Base-by-base conservation (phyloP, 2,797 vertebrate genomes). In the Parambassis ranga region DNA sequence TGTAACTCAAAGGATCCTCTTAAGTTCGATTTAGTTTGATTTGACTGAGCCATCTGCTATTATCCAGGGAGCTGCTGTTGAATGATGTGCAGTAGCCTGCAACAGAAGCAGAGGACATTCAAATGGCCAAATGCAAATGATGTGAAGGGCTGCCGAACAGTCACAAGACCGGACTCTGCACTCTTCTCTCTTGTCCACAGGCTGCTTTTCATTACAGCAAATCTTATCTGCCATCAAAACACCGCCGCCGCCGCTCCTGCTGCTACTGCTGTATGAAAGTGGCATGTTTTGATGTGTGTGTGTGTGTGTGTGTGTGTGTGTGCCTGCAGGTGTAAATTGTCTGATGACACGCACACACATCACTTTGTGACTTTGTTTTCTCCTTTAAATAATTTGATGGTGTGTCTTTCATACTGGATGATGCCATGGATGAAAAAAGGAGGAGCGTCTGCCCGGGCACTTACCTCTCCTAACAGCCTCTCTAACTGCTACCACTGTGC, bases 101-200 rank as follows among this genome's bases (percentile, higher is more conserved):
- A 64, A 81, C 76, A 65, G 64, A 81, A 77, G 53, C 75, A 65
- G 60, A 78, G 72, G 81, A 83, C 82, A 83, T 88, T 87, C 71
- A 87, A 88, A 89, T 80, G 58, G 55, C 58, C 31, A 46, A 59
- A 88, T 87, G 86, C 82, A 86, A 91, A 91, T 88, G 59, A 65
- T 74, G 80, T 46, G 3, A 23, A 60, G 72, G 72, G 52, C 63
- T 58, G 71, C 72, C 55, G 69, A 78, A 42, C 53, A 74, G 81
- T 86, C 86, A 85, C 82, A 85, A 84, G 86, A 69, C 75, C 66
- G 87, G 75, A 88, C 82, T 91, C 76, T 84, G 83, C 59, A 73
- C 82, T 67, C 62, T 44, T 16, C 58, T 49, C 77, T 58, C 66
- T 26, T 50, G 63, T 78, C 75, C 67, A 56, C 44, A 44, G 46